Conservation (phyloP, 2,888 invertebrate species). For the Achlya flavicornis region DNA sequence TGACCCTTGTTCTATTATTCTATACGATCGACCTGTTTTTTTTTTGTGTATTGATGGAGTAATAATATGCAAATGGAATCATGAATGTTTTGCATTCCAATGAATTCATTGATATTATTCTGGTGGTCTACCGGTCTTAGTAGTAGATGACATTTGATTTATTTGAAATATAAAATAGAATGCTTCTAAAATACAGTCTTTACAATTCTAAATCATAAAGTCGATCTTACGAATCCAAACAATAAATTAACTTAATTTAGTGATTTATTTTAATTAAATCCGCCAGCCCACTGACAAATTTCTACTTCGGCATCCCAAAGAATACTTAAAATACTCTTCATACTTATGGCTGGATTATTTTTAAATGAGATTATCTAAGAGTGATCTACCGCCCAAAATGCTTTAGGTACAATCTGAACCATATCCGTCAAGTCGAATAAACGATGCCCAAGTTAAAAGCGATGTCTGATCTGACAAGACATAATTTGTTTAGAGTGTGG, state of each 20-base stretch:
- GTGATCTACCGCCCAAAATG: slow-evolving; percentile 24
- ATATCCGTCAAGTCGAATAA: slow-evolving; percentile 29
- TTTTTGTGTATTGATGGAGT: too few species aligned
- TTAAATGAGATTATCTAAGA: slow-evolving; percentile 21
- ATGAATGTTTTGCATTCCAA: too few species aligned
- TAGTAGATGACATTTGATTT: too few species aligned
- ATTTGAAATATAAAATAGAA: too few species aligned
- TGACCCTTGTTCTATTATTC: too few species aligned
- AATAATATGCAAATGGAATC: too few species aligned
- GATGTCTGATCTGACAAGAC: slow-evolving; percentile 5
- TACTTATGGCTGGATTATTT: slow-evolving; percentile 7
- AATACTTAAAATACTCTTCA: not conserved
- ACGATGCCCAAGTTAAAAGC: slow-evolving; percentile 20
- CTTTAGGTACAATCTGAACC: slow-evolving; percentile 25
- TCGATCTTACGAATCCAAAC: not conserved
- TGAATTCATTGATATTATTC: too few species aligned
- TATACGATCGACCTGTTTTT: too few species aligned
- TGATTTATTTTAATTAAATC: slow-evolving; percentile 5
- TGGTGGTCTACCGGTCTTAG: too few species aligned
- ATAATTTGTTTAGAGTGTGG: slow-evolving; percentile 11
- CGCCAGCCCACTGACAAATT: not conserved
- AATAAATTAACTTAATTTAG: not conserved
- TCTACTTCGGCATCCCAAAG: not conserved
- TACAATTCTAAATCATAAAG: not conserved
- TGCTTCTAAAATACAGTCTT: not conserved